Evolutionary conservation across 2,888 invertebrate genomes (phyloP).

Genomic region (Lordiphosa andalusiaca): DNA sequence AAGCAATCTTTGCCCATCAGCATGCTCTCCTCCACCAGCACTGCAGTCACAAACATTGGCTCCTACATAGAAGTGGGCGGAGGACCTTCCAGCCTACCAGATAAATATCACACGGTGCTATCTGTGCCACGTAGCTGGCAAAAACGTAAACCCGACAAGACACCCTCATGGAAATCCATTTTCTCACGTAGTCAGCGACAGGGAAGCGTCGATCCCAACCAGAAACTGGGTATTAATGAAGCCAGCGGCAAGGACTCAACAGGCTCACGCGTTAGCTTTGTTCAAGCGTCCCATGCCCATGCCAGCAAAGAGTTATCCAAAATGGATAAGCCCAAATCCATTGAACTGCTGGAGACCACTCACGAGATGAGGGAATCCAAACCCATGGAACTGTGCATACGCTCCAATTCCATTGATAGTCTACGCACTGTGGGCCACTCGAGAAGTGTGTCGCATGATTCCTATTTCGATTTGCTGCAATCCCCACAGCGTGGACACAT

Average conservation of each 20-base stretch:
- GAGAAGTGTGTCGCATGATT: conserved; percentile 94
- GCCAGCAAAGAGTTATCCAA: conserved; percentile 73
- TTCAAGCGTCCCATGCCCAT: conserved; percentile 67
- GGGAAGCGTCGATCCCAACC: conserved; percentile 53
- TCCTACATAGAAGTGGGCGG: conserved; percentile 88
- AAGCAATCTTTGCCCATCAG: conserved; percentile 80
- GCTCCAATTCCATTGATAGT: conserved; percentile 80
- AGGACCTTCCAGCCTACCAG: conserved; percentile 87
- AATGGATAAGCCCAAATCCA: conserved; percentile 78
- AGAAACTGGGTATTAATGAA: conserved; percentile 49
- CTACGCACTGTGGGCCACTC: conserved; percentile 80
- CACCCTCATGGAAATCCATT: conserved; percentile 80
- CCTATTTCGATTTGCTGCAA: conserved; percentile 88
- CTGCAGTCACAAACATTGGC: conserved; percentile 78
- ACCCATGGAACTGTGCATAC: conserved; percentile 79
- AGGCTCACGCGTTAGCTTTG: conserved; percentile 76
- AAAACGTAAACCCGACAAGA: conserved; percentile 78
- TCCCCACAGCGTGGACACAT: conserved; percentile 79
- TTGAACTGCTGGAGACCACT: conserved; percentile 78
- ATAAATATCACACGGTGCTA: conserved; percentile 94
- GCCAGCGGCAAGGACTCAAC: conserved; percentile 52
- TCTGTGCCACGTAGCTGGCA: conserved; percentile 87
- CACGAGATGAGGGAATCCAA: conserved; percentile 65
- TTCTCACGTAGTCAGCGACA: conserved; percentile 80
- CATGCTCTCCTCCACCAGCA: conserved; percentile 59